Base-by-base conservation (phyloP, 2,888 invertebrate species). In the Agrotis puta region DNA sequence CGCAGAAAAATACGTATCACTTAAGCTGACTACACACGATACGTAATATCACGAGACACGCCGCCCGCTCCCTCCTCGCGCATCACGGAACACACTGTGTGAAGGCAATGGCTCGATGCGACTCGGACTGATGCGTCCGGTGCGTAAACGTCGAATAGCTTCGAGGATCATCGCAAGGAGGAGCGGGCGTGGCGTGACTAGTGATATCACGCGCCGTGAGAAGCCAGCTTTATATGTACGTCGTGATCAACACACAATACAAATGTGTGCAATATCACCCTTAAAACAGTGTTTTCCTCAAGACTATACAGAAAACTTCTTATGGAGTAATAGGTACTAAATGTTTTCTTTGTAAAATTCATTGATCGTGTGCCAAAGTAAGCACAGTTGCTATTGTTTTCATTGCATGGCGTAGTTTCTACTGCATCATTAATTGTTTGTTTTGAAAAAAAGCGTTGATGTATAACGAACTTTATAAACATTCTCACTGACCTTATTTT, bases 291-390 rank as follows among this genome's bases (percentile, higher is more conserved):
- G 13, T 11, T 56, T 18, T 2, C n/a, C 54, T 56, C 13, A 18
- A 47, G 3, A 11, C 57, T 45, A 54, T 51, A 22, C 43, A 59
- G 14, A 58, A 77, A 81, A 69, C 43, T 82, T 57, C 9, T 16
- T 73, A 80, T 73, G 64, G 73, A 75, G 69, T 63, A 70, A 74
- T 67, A 9, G 39, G 39, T 39, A 74, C 69, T 65, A 62, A 82
- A 75, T 79, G 56, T 82, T 82, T 76, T 82, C 57, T 33, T 61
- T 61, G 51, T 57, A 51, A 62, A 70, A 50, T 45, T 54, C 70
- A 70, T 82, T 83, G 82, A 83, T 83, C 80, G 58, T 64, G 62
- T 75, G 82, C 82, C 82, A 83, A 83, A 43, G 67, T 82, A 80
- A 82, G 71, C 77, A 80, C 54, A 67, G 56, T 56, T 56, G 72